Evolutionary conservation across 1,140 invertebrate genomes (phyloP).

Genomic region (Drosophila lowei): DNA sequence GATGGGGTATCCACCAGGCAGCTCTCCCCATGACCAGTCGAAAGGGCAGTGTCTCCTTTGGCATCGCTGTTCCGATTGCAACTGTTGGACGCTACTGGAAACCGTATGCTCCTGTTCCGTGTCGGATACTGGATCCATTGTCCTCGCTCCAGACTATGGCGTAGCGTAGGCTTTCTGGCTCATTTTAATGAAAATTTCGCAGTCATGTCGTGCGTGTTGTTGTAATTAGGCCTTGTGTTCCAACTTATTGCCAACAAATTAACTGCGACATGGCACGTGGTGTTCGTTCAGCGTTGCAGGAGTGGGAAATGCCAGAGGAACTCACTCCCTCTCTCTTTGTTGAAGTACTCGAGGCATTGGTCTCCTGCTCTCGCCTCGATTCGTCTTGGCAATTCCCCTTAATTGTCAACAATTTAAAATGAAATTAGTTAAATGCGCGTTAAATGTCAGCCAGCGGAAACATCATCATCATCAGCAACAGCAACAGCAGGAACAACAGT

Average conservation of each 20-base stretch:
- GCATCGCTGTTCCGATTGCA: conserved; percentile 59
- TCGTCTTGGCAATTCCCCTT: conserved; percentile 79
- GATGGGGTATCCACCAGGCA: conserved; percentile 70
- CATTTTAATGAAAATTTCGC: conserved; percentile 82
- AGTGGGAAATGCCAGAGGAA: background rate
- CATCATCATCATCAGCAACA: conserved; percentile 59
- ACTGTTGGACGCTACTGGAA: conserved; percentile 44
- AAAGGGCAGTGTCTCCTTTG: conserved; percentile 15
- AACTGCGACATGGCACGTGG: conserved; percentile 79
- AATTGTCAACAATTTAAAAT: conserved; percentile 82
- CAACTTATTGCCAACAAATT: conserved; percentile 83
- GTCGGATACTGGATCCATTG: conserved; percentile 30
- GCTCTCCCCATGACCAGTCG: conserved; percentile 62
- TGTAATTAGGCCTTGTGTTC: conserved; percentile 78
- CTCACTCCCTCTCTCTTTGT: background rate
- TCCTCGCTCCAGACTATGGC: conserved; percentile 5
- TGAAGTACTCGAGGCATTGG: conserved; percentile 13
- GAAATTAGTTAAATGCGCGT: conserved; percentile 79
- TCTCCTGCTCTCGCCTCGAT: conserved; percentile 49
- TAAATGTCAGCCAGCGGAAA: conserved; percentile 73
- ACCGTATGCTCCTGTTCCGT: background rate
- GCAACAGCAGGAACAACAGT: conserved; percentile 23
- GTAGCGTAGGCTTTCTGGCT: conserved; percentile 31
- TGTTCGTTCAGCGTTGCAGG: conserved; percentile 33
- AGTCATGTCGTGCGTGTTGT: conserved; percentile 80